Percentiles rank a stretch among this genome's conserved stretches.
phyloP scores from a whole-genome alignment of 2,113 vertebrate species.

The Carassius auratus region DNA sequence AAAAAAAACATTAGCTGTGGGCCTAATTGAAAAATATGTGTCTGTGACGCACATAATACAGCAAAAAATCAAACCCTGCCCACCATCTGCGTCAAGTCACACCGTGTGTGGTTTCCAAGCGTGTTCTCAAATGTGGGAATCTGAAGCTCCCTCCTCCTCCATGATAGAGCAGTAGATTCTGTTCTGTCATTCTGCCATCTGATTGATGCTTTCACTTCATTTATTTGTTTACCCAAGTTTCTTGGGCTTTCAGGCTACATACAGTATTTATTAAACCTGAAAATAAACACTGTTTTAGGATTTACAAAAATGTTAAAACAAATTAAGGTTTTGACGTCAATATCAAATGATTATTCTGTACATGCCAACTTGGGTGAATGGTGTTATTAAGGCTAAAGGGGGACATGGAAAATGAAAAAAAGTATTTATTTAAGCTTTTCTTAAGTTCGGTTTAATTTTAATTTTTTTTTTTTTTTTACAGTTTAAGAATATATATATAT shows the following conservation, averaged over 20 bases:
- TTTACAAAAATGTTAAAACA: conserved; percentile 18
- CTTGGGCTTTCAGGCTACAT: background rate
- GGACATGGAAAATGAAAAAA: background rate
- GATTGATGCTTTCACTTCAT: background rate
- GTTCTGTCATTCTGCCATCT: background rate
- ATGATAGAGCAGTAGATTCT: background rate
- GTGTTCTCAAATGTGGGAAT: conserved; percentile 22
- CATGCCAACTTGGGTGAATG: background rate
- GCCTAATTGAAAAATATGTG: background rate
- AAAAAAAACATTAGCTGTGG: conserved; percentile 4
- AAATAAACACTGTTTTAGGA: conserved; percentile 3
- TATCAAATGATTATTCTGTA: background rate
- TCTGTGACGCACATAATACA: conserved; percentile 16
- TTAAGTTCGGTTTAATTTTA: no score
- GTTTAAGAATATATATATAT: no score
- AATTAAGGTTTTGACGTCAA: background rate
- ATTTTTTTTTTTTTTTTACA: no score
- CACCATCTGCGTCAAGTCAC: conserved; percentile 36
- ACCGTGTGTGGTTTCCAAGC: conserved; percentile 6
- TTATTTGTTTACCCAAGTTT: background rate
- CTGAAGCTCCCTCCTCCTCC: background rate
- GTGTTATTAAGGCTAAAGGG: background rate
- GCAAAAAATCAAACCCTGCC: background rate
- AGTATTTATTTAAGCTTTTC: background rate
- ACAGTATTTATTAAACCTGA: background rate